A percentile compares a stretch with the other conserved stretches of the same genome.
phyloP scores from a whole-genome alignment of 2,113 vertebrate species.

The Prunella himalayana region DNA sequence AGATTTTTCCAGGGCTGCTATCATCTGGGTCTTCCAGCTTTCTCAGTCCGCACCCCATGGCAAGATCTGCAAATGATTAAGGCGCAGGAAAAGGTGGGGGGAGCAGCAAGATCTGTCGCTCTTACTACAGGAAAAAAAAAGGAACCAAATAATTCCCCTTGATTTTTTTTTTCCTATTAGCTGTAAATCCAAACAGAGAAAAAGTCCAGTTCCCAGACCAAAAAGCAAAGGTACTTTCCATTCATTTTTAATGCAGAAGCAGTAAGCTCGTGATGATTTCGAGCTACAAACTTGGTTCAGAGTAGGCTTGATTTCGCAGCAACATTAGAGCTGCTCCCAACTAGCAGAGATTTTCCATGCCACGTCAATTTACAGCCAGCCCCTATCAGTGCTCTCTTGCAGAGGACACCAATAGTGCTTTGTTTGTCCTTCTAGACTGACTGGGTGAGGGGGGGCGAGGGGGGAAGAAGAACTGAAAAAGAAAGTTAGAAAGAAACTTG shows the following conservation, averaged over 20 bases:
- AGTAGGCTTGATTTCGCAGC: constrained; percentile 36
- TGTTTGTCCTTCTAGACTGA: constrained; percentile 72
- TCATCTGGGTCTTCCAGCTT: constrained; percentile 96
- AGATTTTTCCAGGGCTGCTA: constrained; percentile 96
- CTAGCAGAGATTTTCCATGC: constrained; percentile 80
- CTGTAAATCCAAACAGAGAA: constrained; percentile 30
- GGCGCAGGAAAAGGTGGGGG: constrained; percentile 34
- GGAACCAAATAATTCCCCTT: constrained; percentile 17
- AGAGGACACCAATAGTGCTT: constrained; percentile 75
- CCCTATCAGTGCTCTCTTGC: constrained; percentile 71
- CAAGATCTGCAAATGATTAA: constrained; percentile 67
- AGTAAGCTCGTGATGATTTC: background rate
- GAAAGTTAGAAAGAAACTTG: constrained; percentile 65
- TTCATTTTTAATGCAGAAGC: constrained; percentile 58
- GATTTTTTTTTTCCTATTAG: constrained; percentile 32
- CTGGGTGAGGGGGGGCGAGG: background rate
- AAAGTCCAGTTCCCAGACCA: background rate
- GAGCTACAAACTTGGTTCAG: constrained; percentile 23
- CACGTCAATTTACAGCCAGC: constrained; percentile 83
- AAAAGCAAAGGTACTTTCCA: constrained; percentile 33
- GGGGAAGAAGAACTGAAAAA: constrained; percentile 57
- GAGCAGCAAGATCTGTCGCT: constrained; percentile 48
- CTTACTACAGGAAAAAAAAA: background rate
- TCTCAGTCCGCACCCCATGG: constrained; percentile 96
- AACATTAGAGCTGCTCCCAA: constrained; percentile 58